Percentiles rank a stretch among this genome's conserved stretches.
These are phyloP conservation scores for Aricia artaxerxes DNA, from an alignment of 2,888 invertebrate species.

Conservation along the genomic window DNA sequence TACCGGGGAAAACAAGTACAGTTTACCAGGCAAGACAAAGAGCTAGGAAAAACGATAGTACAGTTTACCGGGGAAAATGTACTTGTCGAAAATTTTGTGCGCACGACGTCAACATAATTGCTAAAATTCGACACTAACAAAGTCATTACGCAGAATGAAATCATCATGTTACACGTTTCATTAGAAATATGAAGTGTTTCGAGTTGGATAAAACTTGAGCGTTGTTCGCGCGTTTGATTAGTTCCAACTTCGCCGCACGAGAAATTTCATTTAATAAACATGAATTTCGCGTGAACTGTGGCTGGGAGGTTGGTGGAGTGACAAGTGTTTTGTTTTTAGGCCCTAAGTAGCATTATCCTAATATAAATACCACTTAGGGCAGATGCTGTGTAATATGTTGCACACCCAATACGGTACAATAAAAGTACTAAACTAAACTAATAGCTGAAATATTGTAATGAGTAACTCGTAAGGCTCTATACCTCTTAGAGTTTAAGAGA, in stretches of 20 bases:
- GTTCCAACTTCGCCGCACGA: constrained; percentile 7
- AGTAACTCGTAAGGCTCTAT: too few species aligned
- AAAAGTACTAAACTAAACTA: too few species aligned
- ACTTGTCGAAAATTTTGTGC: not conserved
- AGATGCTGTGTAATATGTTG: too few species aligned
- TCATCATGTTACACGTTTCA: not conserved
- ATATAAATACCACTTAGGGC: too few species aligned
- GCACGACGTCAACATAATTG: not conserved
- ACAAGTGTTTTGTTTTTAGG: not conserved
- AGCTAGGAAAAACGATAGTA: too few species aligned
- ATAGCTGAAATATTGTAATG: too few species aligned
- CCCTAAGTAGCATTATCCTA: not conserved
- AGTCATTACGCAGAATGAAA: not conserved
- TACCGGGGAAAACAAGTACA: too few species aligned
- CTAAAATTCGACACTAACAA: not conserved
- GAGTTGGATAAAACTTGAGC: constrained; percentile 17
- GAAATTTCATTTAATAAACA: constrained; percentile 11
- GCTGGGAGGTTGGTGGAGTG: not conserved
- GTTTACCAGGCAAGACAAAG: too few species aligned
- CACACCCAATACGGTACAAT: too few species aligned
- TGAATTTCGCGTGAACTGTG: constrained; percentile 8
- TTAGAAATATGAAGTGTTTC: constrained; percentile 1
- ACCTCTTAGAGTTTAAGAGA: too few species aligned
- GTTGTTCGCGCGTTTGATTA: constrained; percentile 10
- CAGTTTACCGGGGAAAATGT: too few species aligned